Conservation (phyloP, 2,797 vertebrate genomes). For the Acanthurus leucopareius region DNA sequence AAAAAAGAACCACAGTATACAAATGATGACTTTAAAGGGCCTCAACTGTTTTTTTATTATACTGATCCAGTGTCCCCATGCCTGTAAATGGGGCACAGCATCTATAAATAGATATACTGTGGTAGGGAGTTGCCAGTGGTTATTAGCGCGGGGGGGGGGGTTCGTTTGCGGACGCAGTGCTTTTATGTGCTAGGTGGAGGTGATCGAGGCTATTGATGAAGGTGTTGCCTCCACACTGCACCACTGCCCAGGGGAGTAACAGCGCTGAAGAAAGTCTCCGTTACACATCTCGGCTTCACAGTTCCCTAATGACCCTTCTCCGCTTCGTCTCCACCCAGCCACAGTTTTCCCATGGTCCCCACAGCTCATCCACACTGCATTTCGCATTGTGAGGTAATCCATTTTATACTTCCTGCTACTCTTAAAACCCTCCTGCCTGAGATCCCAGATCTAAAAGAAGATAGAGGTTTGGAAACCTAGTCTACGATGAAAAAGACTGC, state of each 20-base stretch:
- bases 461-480: conserved; percentile 47
- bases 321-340: conserved; percentile 29
- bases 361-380: conserved; percentile 58
- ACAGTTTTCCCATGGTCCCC: conserved; percentile 62
- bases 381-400: conserved; percentile 69
- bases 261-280: conserved; percentile 55
- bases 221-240: conserved; percentile 37
- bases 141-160: conserved; percentile 29
- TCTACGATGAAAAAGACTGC: conserved; percentile 60
- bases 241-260: conserved; percentile 56
- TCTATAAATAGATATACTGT: conserved; percentile 78
- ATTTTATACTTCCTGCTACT: conserved; percentile 64
- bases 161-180: conserved; percentile 1
- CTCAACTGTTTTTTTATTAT: conserved; percentile 35
- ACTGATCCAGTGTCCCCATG: conserved; percentile 66
- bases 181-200: conserved; percentile 53
- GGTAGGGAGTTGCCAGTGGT: conserved; percentile 52
- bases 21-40: conserved; percentile 30
- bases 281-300: conserved; percentile 57
- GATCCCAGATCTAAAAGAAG: conserved; percentile 60
- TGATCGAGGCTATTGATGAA: conserved; percentile 67
- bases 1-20: conserved; percentile 34
- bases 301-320: conserved; percentile 59
- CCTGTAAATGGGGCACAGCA: conserved; percentile 75
- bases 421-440: conserved; percentile 47